Percentiles rank a stretch among this genome's conserved stretches.
These are phyloP conservation scores for Ephialtes manifestator DNA, from an alignment of 2,888 invertebrate genomes.

Conservation along the genomic window DNA sequence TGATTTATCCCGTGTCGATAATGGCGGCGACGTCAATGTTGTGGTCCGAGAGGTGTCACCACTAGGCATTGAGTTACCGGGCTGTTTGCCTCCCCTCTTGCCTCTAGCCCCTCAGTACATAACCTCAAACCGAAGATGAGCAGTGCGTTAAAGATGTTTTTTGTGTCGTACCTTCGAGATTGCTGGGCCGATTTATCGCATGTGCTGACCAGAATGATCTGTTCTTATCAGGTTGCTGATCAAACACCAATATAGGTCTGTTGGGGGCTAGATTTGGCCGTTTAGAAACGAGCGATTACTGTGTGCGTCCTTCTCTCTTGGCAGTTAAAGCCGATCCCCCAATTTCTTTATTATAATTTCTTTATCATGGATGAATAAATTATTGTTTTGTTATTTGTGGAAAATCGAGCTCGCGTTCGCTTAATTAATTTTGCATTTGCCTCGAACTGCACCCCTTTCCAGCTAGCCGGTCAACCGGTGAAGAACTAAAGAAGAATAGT, in stretches of 20 bases:
- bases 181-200: neutral
- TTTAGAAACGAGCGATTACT: neutral
- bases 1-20: neutral
- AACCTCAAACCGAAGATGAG: neutral
- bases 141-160: neutral
- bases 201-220: neutral
- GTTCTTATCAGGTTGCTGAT: neutral
- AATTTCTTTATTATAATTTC: too few species aligned
- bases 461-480: too few species aligned
- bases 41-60: neutral
- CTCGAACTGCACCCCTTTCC: too few species aligned
- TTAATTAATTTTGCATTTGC: too few species aligned
- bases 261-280: neutral
- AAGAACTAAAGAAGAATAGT: too few species aligned
- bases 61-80: neutral
- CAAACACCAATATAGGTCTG: neutral
- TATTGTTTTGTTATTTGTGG: too few species aligned
- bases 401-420: too few species aligned
- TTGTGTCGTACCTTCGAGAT: neutral
- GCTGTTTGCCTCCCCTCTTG: neutral
- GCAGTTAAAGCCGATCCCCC: neutral
- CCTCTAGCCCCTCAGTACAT: neutral
- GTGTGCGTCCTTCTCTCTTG: neutral
- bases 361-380: too few species aligned
- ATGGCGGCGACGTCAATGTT: neutral